A percentile compares a stretch with the other conserved stretches of the same genome.
Conservation (phyloP, 2,888 invertebrate species). For the Callyntrura guangdongensis region DNA sequence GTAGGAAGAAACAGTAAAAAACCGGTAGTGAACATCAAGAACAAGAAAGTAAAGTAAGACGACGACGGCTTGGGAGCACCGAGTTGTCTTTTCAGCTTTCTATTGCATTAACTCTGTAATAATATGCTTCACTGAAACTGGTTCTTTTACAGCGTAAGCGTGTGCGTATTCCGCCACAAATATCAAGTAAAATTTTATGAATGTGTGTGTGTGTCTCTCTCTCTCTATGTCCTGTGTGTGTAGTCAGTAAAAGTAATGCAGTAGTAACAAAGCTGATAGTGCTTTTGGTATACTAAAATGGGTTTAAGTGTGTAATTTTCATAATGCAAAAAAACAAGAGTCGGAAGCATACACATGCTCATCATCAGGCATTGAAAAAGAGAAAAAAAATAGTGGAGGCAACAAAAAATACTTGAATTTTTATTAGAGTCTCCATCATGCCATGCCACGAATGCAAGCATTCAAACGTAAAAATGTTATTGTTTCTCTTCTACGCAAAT, state of each 20-base stretch:
- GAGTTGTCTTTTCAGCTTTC: constrained; percentile 21
- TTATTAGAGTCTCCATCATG: constrained; percentile 17
- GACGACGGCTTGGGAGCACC: neutral
- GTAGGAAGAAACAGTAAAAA: neutral
- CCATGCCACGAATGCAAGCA: constrained; percentile 19
- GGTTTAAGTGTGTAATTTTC: constrained; percentile 5
- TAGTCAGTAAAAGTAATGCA: neutral
- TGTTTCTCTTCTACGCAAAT: constrained; percentile 51
- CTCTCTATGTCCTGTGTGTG: constrained; percentile 9
- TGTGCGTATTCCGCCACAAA: neutral
- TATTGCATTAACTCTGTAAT: constrained; percentile 3
- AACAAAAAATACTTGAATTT: constrained; percentile 26
- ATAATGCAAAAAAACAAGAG: constrained; percentile 18
- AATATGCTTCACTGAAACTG: neutral
- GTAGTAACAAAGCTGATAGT: neutral
- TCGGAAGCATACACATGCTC: neutral
- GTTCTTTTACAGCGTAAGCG: neutral
- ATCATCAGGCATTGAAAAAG: neutral
- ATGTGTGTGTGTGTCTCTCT: neutral
- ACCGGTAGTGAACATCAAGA: neutral
- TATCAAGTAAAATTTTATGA: constrained; percentile 7
- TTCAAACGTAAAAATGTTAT: constrained; percentile 52
- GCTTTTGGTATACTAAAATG: neutral
- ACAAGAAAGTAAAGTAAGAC: neutral
- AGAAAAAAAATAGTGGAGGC: neutral